Evolutionary conservation across 2,888 invertebrate genomes (phyloP), one percentile per base, ranked within the genome.

Genomic region (Octonoba sinensis): DNA sequence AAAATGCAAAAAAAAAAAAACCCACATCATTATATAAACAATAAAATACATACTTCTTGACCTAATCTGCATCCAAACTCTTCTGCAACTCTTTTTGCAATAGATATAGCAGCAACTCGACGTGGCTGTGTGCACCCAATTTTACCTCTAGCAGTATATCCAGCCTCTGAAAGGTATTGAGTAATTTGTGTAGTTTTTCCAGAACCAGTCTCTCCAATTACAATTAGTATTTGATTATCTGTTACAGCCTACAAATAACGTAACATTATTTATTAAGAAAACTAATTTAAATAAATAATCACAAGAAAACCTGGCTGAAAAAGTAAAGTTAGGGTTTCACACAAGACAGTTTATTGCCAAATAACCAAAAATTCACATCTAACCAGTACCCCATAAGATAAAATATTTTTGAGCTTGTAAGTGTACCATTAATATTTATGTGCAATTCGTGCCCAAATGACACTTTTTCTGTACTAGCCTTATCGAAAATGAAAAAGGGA

Each of bases 171-270:
- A 56, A 99, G 90, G 89, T 99, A 99, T 88, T 99, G 99, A 0
- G 99, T 99, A 84, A 99, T 99, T 89, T 99, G 99, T 0, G 99
- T 99, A 0, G 99, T 99, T 90, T 99, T 99, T 0, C 99, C 99
- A 0, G 97, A 97, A 0, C 97, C 97, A 0, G 99, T 99, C 90
- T 99, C 99, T 0, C 99, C 99, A 88, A 99, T 99, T 0, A 99
- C 99, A 85, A 99, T 98, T 60, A 99, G 90, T 86, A 99, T 97
- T 90, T 91, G 90, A 90, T 99, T 99, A 88, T 99, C 97, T 0
- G 94, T 93, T 0, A 99, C 95, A 3, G 99, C 97, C 93, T 93
- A 88, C 6, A 87, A 70, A 60, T 69, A 24, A 62, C 27, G 49
- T 86, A 74, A 27, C 27, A 27, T 27, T 27, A 27, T 6, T 27